A percentile compares a stretch with the other conserved stretches of the same genome.
Evolutionary conservation across 2,113 vertebrate genomes (phyloP).

Genomic region (Dissostichus mawsoni): DNA sequence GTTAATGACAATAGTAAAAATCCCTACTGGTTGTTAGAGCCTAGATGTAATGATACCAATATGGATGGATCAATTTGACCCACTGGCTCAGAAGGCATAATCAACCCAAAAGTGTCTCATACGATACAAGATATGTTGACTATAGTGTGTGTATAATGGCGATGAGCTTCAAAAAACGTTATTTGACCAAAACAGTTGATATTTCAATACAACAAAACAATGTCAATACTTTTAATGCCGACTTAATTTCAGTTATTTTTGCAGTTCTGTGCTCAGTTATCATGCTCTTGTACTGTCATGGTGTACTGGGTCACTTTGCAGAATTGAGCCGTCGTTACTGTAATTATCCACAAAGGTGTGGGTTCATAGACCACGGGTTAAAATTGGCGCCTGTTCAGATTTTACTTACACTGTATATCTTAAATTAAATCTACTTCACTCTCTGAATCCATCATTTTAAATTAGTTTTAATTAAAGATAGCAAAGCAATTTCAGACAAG

Average conservation of each 20-base stretch:
- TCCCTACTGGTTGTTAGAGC: conserved; percentile 5
- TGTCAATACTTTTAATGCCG: not conserved
- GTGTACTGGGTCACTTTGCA: not conserved
- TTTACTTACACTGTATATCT: conserved; percentile 13
- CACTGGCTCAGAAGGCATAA: too few relatives aligned
- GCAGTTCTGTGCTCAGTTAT: not conserved
- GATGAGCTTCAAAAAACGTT: too few relatives aligned
- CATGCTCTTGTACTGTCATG: not conserved
- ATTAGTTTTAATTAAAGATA: conserved; percentile 37
- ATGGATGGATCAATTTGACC: too few relatives aligned
- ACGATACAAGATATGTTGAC: too few relatives aligned
- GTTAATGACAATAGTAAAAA: not conserved
- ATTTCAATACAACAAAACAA: too few relatives aligned
- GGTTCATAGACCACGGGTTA: not conserved
- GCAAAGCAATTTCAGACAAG: conserved; percentile 35
- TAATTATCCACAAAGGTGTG: not conserved
- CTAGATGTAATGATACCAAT: not conserved
- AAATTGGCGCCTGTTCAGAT: conserved; percentile 13
- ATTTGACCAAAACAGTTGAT: too few relatives aligned
- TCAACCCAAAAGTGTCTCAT: too few relatives aligned
- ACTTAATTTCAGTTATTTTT: not conserved
- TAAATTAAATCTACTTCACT: conserved; percentile 34
- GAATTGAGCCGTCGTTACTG: not conserved
- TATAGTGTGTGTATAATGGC: too few relatives aligned
- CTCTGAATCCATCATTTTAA: conserved; percentile 35